Conservation (phyloP, 1,140 invertebrate species). For the Calephelis nemesis region DNA sequence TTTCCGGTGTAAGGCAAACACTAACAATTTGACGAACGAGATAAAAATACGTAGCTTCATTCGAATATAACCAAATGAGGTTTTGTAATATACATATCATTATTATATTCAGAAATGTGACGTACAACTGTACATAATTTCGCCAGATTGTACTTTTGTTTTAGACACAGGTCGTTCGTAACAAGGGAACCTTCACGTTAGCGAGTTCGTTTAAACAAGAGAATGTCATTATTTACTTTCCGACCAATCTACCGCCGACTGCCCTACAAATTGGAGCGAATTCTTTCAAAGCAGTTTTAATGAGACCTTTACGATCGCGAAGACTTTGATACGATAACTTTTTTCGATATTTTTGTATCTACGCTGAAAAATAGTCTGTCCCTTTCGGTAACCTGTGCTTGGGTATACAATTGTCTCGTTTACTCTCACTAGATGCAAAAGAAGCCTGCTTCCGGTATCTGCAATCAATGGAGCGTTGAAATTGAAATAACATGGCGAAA, state of each 20-base stretch:
- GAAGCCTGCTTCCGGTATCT: constrained; percentile 58
- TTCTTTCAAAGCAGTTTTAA: constrained; percentile 74
- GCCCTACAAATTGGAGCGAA: constrained; percentile 70
- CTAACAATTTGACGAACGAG: not conserved
- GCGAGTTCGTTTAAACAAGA: constrained; percentile 54
- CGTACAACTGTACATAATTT: constrained; percentile 9
- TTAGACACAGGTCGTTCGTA: constrained; percentile 1
- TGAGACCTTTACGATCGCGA: constrained; percentile 65
- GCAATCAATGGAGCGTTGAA: constrained; percentile 75
- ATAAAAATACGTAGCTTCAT: not conserved
- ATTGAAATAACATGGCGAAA: constrained; percentile 72
- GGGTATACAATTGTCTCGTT: constrained; percentile 40
- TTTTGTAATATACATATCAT: constrained; percentile 6
- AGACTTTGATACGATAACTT: constrained; percentile 73
- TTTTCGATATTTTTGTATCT: constrained; percentile 72
- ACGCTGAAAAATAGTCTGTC: constrained; percentile 56
- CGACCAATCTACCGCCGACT: constrained; percentile 58
- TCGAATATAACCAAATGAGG: not conserved
- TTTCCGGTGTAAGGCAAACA: not conserved
- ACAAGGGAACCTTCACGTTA: constrained; percentile 25
- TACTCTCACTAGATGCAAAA: constrained; percentile 50
- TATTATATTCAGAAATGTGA: constrained; percentile 4
- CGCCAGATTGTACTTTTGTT: constrained; percentile 7
- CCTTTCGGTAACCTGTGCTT: constrained; percentile 31
- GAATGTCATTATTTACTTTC: constrained; percentile 66